Evolutionary conservation across 1,140 invertebrate genomes (phyloP).

Genomic region (Drosophila nigrodunni): DNA sequence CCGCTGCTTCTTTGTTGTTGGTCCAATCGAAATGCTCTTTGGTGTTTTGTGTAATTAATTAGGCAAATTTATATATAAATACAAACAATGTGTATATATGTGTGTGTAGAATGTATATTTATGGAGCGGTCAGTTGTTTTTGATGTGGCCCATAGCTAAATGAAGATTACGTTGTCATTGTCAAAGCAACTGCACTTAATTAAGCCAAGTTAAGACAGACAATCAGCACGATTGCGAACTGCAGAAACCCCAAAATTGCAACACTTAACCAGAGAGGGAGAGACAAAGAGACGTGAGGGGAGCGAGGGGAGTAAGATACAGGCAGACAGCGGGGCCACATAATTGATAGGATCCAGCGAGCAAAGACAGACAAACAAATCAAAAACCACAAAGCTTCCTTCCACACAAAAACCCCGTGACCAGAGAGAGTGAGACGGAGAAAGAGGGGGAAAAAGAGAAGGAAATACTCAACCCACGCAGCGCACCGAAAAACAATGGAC

Average conservation of each 20-base stretch:
- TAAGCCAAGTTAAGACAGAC: slow-evolving; percentile 71
- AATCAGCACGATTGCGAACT: slow-evolving; percentile 31
- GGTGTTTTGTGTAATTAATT: slow-evolving; percentile 77
- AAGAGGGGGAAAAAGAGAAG: not conserved
- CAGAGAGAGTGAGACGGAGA: slow-evolving; percentile 9
- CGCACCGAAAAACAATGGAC: slow-evolving; percentile 39
- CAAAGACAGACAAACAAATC: slow-evolving; percentile 70
- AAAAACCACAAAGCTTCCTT: slow-evolving; percentile 79
- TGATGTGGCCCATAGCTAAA: slow-evolving; percentile 54
- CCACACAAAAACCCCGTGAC: slow-evolving; percentile 33
- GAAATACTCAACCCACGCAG: slow-evolving; percentile 41
- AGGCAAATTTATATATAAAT: slow-evolving; percentile 69
- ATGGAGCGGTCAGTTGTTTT: slow-evolving; percentile 41
- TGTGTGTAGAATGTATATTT: slow-evolving; percentile 21
- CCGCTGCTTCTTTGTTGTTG: slow-evolving; percentile 14
- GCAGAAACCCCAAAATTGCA: slow-evolving; percentile 48
- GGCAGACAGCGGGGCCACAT: slow-evolving; percentile 27
- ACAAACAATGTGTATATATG: slow-evolving; percentile 1
- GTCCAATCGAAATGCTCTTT: slow-evolving; percentile 35
- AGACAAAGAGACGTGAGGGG: not conserved
- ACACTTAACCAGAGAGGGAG: slow-evolving; percentile 14
- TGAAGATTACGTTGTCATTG: slow-evolving; percentile 74
- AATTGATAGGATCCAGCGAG: slow-evolving; percentile 63
- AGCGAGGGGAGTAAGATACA: not conserved
- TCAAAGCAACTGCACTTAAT: slow-evolving; percentile 78